Evolutionary conservation across 2,888 invertebrate species (phyloP), one percentile per base, ranked within the genome.

Genomic region (Chaetogeoica ovagalla): DNA sequence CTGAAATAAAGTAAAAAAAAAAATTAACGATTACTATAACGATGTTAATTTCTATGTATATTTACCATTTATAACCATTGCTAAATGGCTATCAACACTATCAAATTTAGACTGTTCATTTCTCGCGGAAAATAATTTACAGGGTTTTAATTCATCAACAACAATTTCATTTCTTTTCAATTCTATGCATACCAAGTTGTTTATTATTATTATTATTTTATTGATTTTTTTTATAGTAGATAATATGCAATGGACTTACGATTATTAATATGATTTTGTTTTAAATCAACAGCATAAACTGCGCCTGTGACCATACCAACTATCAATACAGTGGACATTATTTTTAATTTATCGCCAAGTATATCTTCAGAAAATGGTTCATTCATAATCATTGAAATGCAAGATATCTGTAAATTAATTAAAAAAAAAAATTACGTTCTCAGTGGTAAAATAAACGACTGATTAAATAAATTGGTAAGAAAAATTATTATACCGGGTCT

Each of bases 261-360:
- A 7, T 65, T 21, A 57, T 79, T 55, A 43, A 79, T 79, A 13
- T 57, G 5, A 43, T 30, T 63, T 17, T 71, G 63, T 71, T 71
- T 70, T 71, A 79, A 57, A 57, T 79, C 79, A 71, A 79, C n/a
- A n/a, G 71, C 79, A 57, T 57, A 79, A 43, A 65, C 79, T 5
- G 70, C 79, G 15, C 79, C 79, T 57, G 63, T 63, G n/a, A 5
- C 7, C 57, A 43, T 63, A 43, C 79, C 79, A 71, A 79, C 30
- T 39, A 79, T 43, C 7, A 79, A 37, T 71, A 79, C 19, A 57
- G 79, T 79, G 4, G 79, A 79, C 79, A 79, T 79, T 0, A 79
- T n/a, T 65, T 71, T 65, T 57, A 79, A 79, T 30, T 79, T 71
- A 79, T 79, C 71, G 43, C 79, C 71, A 30, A 79, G 23, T 57